Percentiles rank a stretch among this genome's conserved stretches.
Evolutionary conservation across 2,888 invertebrate genomes (phyloP).

Genomic region (Sinelater perroti): DNA sequence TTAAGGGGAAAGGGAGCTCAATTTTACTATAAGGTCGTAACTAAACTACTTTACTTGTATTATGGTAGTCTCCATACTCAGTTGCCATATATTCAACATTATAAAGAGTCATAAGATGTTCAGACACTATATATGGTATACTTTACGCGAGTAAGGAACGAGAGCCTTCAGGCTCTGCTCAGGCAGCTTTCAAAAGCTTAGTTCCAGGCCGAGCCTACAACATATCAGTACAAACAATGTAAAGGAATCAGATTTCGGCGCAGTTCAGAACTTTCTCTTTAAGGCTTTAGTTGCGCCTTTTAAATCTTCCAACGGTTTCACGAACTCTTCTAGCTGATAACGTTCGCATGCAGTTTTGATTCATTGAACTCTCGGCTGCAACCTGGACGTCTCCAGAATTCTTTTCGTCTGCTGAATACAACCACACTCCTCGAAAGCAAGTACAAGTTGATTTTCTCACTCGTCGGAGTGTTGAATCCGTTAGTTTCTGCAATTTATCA

Average conservation of each 20-base stretch:
- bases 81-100: conserved; percentile 92
- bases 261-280: conserved; percentile 92
- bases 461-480: conserved; percentile 77
- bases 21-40: conserved; percentile 80
- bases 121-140: conserved; percentile 89
- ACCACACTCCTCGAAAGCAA: conserved; percentile 85
- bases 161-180: conserved; percentile 93
- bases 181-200: conserved; percentile 93
- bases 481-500: conserved; percentile 78
- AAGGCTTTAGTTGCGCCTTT: conserved; percentile 81
- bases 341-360: conserved; percentile 74
- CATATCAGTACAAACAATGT: conserved; percentile 93
- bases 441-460: conserved; percentile 78
- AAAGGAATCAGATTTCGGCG: conserved; percentile 89
- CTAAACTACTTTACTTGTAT: conserved; percentile 63
- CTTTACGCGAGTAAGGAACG: conserved; percentile 93
- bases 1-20: conserved; percentile 91
- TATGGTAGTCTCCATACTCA: conserved; percentile 96
- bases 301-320: conserved; percentile 77
- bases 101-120: conserved; percentile 90
- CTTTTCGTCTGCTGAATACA: conserved; percentile 79
- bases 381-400: conserved; percentile 85
- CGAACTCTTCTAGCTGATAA: conserved; percentile 68
- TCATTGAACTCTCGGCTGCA: conserved; percentile 73
- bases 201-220: conserved; percentile 91